These are phyloP conservation scores for Frankliniella fusca DNA, from an alignment of 2,888 invertebrate species.

Conservation along the genomic window DNA sequence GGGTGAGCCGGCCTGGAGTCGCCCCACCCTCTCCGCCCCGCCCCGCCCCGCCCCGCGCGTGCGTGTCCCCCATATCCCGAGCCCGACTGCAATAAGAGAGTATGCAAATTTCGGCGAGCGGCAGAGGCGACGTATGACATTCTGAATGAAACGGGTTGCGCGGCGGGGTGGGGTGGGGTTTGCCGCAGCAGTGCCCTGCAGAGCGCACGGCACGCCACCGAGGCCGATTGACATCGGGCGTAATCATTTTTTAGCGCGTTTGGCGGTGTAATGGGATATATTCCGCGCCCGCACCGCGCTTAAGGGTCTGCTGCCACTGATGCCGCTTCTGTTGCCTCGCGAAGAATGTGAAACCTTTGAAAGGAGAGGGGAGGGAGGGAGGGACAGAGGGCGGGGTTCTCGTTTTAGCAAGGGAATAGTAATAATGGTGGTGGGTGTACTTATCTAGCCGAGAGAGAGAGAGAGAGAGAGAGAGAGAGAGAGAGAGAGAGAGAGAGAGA, in stretches of 20 bases:
- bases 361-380: too few species aligned
- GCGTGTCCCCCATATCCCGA: not conserved
- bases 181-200: not conserved
- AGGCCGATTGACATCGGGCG: too few species aligned
- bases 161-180: not conserved
- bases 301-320: too few species aligned
- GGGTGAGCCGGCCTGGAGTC: not conserved
- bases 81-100: constrained; percentile 12
- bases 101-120: constrained; percentile 3
- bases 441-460: not conserved
- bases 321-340: too few species aligned
- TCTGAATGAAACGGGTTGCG: constrained; percentile 5
- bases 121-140: constrained; percentile 20
- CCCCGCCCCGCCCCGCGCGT: not conserved
- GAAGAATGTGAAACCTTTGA: too few species aligned
- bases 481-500: too few species aligned
- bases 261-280: too few species aligned
- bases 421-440: not conserved
- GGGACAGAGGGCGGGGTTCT: too few species aligned
- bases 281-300: too few species aligned
- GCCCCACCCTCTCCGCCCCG: not conserved
- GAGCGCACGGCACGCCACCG: too few species aligned
- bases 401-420: not conserved
- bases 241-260: too few species aligned
- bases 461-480: too few species aligned